Evolutionary conservation across 2,888 invertebrate species (phyloP), one percentile per base, ranked within the genome.

Genomic region (Spilarctia lutea): DNA sequence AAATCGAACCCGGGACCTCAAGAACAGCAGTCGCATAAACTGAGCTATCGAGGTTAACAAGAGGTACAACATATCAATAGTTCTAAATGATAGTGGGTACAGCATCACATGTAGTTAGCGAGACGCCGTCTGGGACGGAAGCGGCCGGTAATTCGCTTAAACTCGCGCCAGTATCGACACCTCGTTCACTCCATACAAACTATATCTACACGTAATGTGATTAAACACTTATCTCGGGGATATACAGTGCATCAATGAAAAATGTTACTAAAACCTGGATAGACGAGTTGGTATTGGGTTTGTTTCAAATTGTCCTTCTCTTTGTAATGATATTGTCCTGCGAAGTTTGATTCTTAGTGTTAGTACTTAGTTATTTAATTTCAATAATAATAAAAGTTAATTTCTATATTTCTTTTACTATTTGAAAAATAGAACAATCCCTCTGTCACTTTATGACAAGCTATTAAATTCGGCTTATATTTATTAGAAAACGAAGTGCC

Each of bases 401-500:
- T 18, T 18, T 48, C 1, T 48, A 52, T 52, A 20, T 24, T 52
- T 52, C 20, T 52, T 52, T 7, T 7, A 6, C 24, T 48, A 48
- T 18, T 16, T 45, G 16, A 16, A 16, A 45, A 48, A 52, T 24
- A 10, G 24, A 24, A 52, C 24, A 52, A 24, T 24, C 2, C 8
- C 48, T 20, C 20, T 24, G 52, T 52, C 2, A 80, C 73, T 82
- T 79, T 72, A 79, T 84, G 78, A 78, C 72, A 79, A 65, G 76
- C 82, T 81, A 84, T 84, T 85, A 84, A 84, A 84, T 85, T 82
- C 80, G 77, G 83, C 81, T 85, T 85, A 84, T 88, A 87, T 45
- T 75, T 76, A 85, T 85, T 85, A 85, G 85, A 85, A 87, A 87
- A 89, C 83, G 80, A 83, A 86, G 83, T 87, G 85, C 85, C 89